Conservation (phyloP, 2,113 vertebrate species). For the Python bivittatus region DNA sequence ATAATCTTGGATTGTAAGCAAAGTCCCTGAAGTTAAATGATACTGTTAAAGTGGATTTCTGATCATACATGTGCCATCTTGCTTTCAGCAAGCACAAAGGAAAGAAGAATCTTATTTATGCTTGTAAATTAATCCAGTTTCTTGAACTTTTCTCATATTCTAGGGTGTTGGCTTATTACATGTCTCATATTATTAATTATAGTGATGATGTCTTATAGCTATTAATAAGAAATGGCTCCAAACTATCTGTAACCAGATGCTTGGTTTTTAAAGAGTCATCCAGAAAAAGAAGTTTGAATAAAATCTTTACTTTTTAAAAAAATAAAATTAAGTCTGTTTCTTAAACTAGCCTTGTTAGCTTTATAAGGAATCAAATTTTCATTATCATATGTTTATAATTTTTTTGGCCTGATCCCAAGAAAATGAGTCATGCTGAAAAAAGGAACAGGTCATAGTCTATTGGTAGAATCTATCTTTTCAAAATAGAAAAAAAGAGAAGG, state of each 20-base stretch:
- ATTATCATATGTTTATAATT: not conserved
- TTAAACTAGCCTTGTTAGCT: not conserved
- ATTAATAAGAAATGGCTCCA: constrained; percentile 14
- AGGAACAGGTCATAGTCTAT: not conserved
- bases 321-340: not conserved
- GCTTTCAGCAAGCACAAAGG: not conserved
- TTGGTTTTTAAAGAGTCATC: not conserved
- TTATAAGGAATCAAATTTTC: not conserved
- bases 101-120: not conserved
- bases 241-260: constrained; percentile 8
- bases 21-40: constrained; percentile 32
- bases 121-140: constrained; percentile 5
- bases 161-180: constrained; percentile 27
- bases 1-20: constrained; percentile 30
- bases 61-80: constrained; percentile 20
- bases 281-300: constrained; percentile 16
- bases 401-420: not conserved
- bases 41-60: constrained; percentile 27
- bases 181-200: constrained; percentile 20
- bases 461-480: not conserved
- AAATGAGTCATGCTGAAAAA: not conserved
- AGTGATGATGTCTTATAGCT: constrained; percentile 26
- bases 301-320: not conserved
- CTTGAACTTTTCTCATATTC: constrained; percentile 16
- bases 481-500: not conserved